Percentiles rank a stretch among this genome's conserved stretches.
Evolutionary conservation across 2,113 vertebrate genomes (phyloP).

Genomic region (Lepidothrix coronata): DNA sequence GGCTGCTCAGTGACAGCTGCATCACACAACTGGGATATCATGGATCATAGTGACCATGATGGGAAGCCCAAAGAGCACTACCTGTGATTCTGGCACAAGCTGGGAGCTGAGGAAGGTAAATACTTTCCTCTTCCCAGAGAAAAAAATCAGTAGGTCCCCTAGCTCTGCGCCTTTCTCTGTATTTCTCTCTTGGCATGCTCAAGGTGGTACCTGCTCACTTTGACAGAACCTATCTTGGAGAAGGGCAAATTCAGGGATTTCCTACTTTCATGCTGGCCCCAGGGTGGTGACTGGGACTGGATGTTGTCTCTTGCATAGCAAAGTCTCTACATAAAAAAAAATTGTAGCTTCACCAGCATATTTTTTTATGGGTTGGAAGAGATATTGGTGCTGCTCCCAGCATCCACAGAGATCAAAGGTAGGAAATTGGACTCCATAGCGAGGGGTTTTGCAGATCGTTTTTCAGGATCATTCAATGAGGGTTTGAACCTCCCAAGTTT

Average conservation of each 20-base stretch:
- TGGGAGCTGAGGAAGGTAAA: neutral
- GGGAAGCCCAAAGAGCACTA: neutral
- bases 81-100: neutral
- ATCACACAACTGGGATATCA: neutral
- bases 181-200: neutral
- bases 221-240: neutral
- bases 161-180: accelerated
- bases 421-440: slow-evolving; percentile 35
- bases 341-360: neutral
- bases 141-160: neutral
- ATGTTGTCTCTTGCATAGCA: neutral
- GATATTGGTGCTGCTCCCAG: neutral
- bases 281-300: neutral
- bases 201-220: neutral
- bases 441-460: slow-evolving; percentile 35
- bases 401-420: slow-evolving; percentile 56
- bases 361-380: slow-evolving; percentile 42
- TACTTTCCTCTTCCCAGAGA: neutral
- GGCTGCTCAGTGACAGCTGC: neutral
- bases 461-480: slow-evolving; percentile 63
- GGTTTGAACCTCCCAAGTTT: slow-evolving; percentile 62
- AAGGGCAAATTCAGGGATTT: neutral
- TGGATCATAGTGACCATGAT: neutral
- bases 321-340: neutral
- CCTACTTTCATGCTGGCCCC: neutral